These are phyloP conservation scores for Ormyrus labotus DNA, from an alignment of 2,888 invertebrate genomes.

Conservation along the genomic window DNA sequence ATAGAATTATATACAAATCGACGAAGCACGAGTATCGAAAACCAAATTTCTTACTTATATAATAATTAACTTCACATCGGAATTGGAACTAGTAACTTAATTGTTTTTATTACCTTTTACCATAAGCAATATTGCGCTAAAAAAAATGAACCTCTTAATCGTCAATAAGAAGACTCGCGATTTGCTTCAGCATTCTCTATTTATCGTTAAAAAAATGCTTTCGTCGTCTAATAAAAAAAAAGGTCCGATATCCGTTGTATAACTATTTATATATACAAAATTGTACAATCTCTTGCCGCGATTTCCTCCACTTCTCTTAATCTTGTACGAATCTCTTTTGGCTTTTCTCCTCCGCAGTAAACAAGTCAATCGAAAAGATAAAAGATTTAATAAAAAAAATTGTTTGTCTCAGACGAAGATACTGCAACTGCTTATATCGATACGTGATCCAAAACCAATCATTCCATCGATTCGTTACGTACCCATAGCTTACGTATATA, in stretches of 20 bases:
- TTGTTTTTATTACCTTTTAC: conserved; percentile 19
- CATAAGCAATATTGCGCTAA: conserved; percentile 40
- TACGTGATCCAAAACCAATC: conserved; percentile 14
- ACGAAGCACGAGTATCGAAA: conserved; percentile 49
- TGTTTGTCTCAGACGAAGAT: conserved; percentile 6
- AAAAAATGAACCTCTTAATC: conserved; percentile 37
- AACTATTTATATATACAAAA: conserved; percentile 64
- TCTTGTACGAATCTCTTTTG: conserved; percentile 50
- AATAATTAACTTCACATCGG: conserved; percentile 33
- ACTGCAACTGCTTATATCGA: conserved; percentile 6
- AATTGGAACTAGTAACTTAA: conserved; percentile 43
- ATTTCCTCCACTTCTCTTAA: conserved; percentile 46
- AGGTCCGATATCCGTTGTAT: conserved; percentile 47
- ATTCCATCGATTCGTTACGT: conserved; percentile 22
- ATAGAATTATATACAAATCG: conserved; percentile 54
- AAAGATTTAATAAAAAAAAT: conserved; percentile 25
- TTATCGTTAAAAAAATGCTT: conserved; percentile 44
- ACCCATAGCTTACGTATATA: conserved; percentile 47
- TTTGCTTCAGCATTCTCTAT: conserved; percentile 37
- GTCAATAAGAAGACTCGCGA: conserved; percentile 42
- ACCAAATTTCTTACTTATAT: conserved; percentile 31
- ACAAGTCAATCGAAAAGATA: background rate
- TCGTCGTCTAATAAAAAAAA: conserved; percentile 53
- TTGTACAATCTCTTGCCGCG: conserved; percentile 62
- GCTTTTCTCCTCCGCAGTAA: conserved; percentile 51